These are phyloP conservation scores for Zeus faber DNA, from an alignment of 2,113 vertebrate genomes.

Conservation along the genomic window DNA sequence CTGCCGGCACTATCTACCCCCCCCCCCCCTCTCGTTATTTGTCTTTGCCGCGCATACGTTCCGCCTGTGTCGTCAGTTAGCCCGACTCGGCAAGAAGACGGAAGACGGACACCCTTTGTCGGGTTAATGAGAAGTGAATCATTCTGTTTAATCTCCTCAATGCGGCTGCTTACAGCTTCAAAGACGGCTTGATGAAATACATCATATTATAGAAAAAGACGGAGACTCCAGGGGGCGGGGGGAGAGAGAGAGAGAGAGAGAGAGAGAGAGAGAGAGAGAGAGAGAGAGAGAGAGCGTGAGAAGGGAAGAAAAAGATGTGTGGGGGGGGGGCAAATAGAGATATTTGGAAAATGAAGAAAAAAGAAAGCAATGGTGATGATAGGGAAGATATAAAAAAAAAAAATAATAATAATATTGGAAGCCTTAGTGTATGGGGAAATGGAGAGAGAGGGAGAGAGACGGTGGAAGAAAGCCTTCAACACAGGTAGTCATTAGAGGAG, in stretches of 20 bases:
- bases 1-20: too few species aligned
- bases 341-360: too few species aligned
- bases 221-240: neutral
- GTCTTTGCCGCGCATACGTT: neutral
- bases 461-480: too few species aligned
- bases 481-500: too few species aligned
- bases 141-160: slow-evolving; percentile 38
- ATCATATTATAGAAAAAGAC: neutral
- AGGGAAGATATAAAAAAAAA: too few species aligned
- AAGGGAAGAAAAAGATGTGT: neutral
- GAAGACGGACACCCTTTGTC: slow-evolving; percentile 30
- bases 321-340: neutral
- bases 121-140: slow-evolving; percentile 48
- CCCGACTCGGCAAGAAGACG: neutral
- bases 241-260: neutral
- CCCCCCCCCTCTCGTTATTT: neutral
- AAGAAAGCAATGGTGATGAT: too few species aligned
- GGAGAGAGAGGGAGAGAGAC: neutral
- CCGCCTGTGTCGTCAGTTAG: neutral
- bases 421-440: too few species aligned
- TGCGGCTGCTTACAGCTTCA: slow-evolving; percentile 33
- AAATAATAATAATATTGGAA: too few species aligned
- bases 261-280: neutral
- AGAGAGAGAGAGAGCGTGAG: neutral
- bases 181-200: slow-evolving; percentile 18